Evolutionary conservation across 2,113 vertebrate species (phyloP).

Genomic region (Rutilus rutilus): DNA sequence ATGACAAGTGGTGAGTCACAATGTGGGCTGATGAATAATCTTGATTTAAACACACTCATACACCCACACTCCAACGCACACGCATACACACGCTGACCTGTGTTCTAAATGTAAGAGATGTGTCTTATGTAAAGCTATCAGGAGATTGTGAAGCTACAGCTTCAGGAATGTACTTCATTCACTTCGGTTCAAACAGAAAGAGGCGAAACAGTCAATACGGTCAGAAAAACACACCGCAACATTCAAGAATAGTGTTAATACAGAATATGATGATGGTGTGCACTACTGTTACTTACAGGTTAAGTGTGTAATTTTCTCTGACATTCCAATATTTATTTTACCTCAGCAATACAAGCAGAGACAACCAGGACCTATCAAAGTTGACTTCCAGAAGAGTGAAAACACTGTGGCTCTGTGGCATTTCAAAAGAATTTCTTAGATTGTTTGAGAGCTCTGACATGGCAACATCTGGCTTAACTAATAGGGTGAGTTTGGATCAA

Average conservation of each 20-base stretch:
- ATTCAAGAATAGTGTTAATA: slow-evolving; percentile 3
- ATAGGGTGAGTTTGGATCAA: too few relatives aligned
- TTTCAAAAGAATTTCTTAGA: not conserved
- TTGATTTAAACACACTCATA: slow-evolving; percentile 46
- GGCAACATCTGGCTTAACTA: not conserved
- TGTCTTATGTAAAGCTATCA: slow-evolving; percentile 52
- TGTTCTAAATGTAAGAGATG: slow-evolving; percentile 40
- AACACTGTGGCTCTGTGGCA: not conserved
- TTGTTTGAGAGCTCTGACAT: not conserved
- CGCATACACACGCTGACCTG: slow-evolving; percentile 48
- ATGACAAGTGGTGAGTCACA: slow-evolving; percentile 72
- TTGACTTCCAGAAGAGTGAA: not conserved
- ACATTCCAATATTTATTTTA: slow-evolving; percentile 1
- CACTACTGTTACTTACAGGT: slow-evolving; percentile 16
- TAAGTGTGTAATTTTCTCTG: slow-evolving; percentile 4
- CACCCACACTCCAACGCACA: slow-evolving; percentile 46
- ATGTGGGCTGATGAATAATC: slow-evolving; percentile 73
- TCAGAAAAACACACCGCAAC: slow-evolving; percentile 1
- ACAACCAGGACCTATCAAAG: not conserved
- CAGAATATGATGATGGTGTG: slow-evolving; percentile 7
- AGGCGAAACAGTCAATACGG: not conserved
- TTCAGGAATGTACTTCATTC: slow-evolving; percentile 50
- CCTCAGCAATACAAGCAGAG: not conserved
- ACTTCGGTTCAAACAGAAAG: slow-evolving; percentile 23
- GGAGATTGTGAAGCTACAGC: slow-evolving; percentile 25